phyloP scores from a whole-genome alignment of 2,888 invertebrate species.

The Ptilodon capucinus region DNA sequence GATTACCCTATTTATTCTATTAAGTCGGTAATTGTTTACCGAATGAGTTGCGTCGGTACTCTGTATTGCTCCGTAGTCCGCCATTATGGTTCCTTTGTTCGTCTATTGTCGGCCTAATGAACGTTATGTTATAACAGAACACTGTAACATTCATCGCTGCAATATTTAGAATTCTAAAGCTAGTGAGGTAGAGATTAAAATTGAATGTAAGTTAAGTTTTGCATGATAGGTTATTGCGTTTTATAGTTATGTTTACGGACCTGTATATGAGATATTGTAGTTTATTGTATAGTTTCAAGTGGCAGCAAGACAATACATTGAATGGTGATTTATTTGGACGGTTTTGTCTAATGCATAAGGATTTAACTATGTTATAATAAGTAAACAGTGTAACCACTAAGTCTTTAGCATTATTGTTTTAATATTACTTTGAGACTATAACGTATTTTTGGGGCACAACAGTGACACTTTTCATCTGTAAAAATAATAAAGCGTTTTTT shows the following conservation, averaged over 20 bases:
- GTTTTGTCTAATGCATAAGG: background rate
- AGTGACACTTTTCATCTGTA: too few relatives aligned
- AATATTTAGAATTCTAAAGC: background rate
- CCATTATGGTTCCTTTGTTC: conserved; percentile 66
- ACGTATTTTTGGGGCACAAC: too few relatives aligned
- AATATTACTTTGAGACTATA: too few relatives aligned
- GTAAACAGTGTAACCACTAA: too few relatives aligned
- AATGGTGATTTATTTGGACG: background rate
- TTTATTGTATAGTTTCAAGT: background rate
- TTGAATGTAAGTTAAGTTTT: background rate
- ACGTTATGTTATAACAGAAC: background rate
- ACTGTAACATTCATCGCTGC: background rate
- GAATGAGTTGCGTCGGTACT: conserved; percentile 64
- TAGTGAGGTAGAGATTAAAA: background rate
- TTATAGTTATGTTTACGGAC: background rate
- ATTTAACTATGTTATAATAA: too few relatives aligned
- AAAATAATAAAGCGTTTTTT: too few relatives aligned
- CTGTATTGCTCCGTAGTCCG: conserved; percentile 41
- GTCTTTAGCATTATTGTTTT: too few relatives aligned
- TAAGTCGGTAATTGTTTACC: conserved; percentile 74
- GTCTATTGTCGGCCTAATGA: conserved; percentile 11
- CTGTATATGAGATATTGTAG: background rate
- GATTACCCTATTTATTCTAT: conserved; percentile 82
- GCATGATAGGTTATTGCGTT: background rate
- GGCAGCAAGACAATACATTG: background rate